Evolutionary conservation across 2,888 invertebrate species (phyloP).

Genomic region (Dynastes maya): DNA sequence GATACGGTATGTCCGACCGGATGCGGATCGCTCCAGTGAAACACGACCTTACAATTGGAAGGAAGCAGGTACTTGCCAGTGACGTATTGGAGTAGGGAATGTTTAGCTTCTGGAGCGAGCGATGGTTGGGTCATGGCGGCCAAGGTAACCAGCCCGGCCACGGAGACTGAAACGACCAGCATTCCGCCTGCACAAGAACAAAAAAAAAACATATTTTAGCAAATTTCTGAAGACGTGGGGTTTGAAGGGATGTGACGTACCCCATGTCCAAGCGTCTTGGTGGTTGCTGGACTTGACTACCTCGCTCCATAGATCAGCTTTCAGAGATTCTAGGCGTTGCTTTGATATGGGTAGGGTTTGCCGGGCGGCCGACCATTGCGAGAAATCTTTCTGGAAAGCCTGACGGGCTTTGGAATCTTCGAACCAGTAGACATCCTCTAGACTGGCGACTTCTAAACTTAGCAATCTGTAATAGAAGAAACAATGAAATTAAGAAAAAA

Average conservation of each 20-base stretch:
- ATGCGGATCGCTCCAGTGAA: constrained; percentile 94
- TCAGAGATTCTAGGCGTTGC: constrained; percentile 83
- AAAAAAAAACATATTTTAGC: too few relatives aligned
- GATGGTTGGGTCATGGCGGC: constrained; percentile 94
- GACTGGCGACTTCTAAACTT: constrained; percentile 86
- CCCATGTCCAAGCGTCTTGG: constrained; percentile 93
- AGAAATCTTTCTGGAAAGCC: constrained; percentile 83
- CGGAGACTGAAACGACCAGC: constrained; percentile 91
- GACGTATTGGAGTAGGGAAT: constrained; percentile 91
- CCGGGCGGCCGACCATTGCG: constrained; percentile 84
- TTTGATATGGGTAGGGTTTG: constrained; percentile 89
- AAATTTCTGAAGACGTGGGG: background rate
- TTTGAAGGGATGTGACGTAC: constrained; percentile 65
- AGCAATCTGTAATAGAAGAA: constrained; percentile 74
- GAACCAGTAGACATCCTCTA: constrained; percentile 93
- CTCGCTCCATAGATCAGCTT: constrained; percentile 88
- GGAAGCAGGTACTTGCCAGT: constrained; percentile 93
- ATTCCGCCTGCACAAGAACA: constrained; percentile 79
- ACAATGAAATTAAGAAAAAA: background rate
- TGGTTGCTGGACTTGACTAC: constrained; percentile 90
- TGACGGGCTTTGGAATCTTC: constrained; percentile 86
- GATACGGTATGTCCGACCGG: constrained; percentile 93
- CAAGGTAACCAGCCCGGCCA: constrained; percentile 90
- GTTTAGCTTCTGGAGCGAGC: constrained; percentile 91
- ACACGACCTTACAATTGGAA: constrained; percentile 83